phyloP scores from a whole-genome alignment of 2,888 invertebrate species.

The Congeria kusceri region DNA sequence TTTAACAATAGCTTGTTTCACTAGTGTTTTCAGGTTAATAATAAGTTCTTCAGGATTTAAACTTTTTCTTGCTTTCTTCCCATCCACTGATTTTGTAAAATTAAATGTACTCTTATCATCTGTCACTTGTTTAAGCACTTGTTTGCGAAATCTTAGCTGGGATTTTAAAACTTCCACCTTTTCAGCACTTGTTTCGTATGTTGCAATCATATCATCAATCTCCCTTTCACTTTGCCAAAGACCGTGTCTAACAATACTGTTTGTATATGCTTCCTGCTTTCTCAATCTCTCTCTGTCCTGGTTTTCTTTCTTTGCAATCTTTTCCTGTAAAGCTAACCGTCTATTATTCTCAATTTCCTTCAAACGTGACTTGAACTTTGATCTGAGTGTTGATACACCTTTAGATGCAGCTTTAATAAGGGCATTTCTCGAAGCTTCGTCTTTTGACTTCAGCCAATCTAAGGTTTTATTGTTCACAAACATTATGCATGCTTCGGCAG shows the following conservation, averaged over 20 bases:
- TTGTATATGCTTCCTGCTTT: slow-evolving; percentile 23
- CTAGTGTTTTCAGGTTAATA: slow-evolving; percentile 26
- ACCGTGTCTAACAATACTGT: slow-evolving; percentile 11
- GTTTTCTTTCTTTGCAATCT: slow-evolving; percentile 12
- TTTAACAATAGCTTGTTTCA: slow-evolving; percentile 31
- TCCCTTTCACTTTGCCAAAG: slow-evolving; percentile 31
- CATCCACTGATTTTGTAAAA: slow-evolving; percentile 21
- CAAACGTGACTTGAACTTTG: slow-evolving; percentile 17
- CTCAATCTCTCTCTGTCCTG: slow-evolving; percentile 1
- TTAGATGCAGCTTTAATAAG: slow-evolving; percentile 14
- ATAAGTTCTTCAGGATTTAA: slow-evolving; percentile 38
- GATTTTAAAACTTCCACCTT: slow-evolving; percentile 20
- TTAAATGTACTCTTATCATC: slow-evolving; percentile 19
- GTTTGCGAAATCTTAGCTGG: slow-evolving; percentile 31
- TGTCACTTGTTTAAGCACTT: slow-evolving; percentile 31
- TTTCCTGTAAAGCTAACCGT: slow-evolving; percentile 13
- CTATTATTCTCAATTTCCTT: slow-evolving; percentile 27
- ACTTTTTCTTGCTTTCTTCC: slow-evolving; percentile 28
- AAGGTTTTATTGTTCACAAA: slow-evolving; percentile 48
- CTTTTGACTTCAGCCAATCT: slow-evolving; percentile 30
- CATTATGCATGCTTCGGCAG: slow-evolving; percentile 47
- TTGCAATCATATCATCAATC: slow-evolving; percentile 33
- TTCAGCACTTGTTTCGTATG: slow-evolving; percentile 5
- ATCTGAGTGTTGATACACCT: slow-evolving; percentile 3
- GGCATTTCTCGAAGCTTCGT: neutral